These are phyloP conservation scores for Etheostoma nigrum DNA, from an alignment of 2,797 vertebrate species.

Conservation along the genomic window DNA sequence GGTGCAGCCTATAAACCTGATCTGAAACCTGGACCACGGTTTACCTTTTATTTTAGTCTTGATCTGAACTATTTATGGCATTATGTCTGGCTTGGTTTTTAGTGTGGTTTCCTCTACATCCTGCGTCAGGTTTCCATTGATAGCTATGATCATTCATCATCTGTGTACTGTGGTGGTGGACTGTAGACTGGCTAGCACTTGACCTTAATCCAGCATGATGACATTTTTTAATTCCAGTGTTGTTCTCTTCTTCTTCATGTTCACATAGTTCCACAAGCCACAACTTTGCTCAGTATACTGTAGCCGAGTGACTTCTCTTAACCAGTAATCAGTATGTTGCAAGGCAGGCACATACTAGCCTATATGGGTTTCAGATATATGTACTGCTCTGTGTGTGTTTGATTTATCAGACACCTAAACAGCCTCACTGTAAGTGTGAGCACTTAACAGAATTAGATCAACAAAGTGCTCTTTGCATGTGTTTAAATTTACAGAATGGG, in stretches of 20 bases:
- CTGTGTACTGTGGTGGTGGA: conserved; percentile 17
- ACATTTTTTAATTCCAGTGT: conserved; percentile 3
- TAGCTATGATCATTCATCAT: conserved; percentile 23
- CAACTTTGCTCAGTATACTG: conserved; percentile 13
- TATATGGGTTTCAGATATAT: conserved; percentile 22
- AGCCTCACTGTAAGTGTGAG: conserved; percentile 12
- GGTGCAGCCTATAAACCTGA: conserved; percentile 1
- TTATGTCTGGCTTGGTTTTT: not conserved
- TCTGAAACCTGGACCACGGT: conserved; percentile 22
- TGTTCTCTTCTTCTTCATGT: conserved; percentile 4
- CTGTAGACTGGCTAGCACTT: conserved; percentile 11
- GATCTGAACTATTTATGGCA: conserved; percentile 14
- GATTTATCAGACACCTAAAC: conserved; percentile 28
- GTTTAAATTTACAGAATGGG: conserved; percentile 10
- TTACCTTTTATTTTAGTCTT: conserved; percentile 17
- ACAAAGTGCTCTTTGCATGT: conserved; percentile 25
- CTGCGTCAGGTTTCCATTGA: conserved; percentile 12
- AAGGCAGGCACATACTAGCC: conserved; percentile 13
- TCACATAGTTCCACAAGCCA: conserved; percentile 25
- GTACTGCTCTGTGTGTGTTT: conserved; percentile 12
- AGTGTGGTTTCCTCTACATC: not conserved
- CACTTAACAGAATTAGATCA: conserved; percentile 32
- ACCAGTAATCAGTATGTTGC: not conserved
- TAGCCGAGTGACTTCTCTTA: conserved; percentile 3
- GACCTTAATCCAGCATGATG: conserved; percentile 15